Conservation (phyloP, 2,113 vertebrate genomes). For the Onychostoma macrolepis region DNA sequence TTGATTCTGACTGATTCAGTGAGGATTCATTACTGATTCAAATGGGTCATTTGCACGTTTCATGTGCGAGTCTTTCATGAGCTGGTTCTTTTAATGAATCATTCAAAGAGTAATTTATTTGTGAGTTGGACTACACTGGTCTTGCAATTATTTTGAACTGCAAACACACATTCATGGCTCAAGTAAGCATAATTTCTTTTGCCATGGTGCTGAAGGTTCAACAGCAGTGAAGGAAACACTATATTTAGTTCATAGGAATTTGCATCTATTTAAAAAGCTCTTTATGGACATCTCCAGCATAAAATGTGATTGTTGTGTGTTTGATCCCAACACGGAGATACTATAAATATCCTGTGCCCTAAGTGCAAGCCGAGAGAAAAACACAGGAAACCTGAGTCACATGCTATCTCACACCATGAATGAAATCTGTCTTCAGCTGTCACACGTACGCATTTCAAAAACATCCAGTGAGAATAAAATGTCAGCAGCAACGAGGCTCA, state of each 20-base stretch:
- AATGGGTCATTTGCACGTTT: background rate
- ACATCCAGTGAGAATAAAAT: background rate
- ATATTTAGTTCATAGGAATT: background rate
- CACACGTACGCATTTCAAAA: background rate
- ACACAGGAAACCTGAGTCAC: background rate
- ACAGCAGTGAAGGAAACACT: background rate
- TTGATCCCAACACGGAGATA: background rate
- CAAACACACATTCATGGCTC: background rate
- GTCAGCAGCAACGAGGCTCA: background rate
- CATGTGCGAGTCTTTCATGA: background rate
- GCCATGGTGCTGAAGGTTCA: no score
- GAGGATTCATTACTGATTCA: background rate
- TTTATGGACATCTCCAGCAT: background rate
- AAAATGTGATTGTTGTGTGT: background rate
- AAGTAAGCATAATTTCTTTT: background rate
- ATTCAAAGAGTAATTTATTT: background rate
- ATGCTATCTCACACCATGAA: background rate
- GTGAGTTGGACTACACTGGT: background rate
- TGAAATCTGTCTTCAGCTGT: background rate
- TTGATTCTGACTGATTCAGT: background rate
- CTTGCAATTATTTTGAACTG: background rate
- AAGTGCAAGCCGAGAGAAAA: constrained; percentile 16
- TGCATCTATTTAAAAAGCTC: background rate
- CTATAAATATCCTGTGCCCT: background rate
- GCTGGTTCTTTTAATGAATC: background rate